A percentile compares a stretch with the other conserved stretches of the same genome.
phyloP scores from a whole-genome alignment of 2,888 invertebrate genomes.

The Steinernema scapterisci region DNA sequence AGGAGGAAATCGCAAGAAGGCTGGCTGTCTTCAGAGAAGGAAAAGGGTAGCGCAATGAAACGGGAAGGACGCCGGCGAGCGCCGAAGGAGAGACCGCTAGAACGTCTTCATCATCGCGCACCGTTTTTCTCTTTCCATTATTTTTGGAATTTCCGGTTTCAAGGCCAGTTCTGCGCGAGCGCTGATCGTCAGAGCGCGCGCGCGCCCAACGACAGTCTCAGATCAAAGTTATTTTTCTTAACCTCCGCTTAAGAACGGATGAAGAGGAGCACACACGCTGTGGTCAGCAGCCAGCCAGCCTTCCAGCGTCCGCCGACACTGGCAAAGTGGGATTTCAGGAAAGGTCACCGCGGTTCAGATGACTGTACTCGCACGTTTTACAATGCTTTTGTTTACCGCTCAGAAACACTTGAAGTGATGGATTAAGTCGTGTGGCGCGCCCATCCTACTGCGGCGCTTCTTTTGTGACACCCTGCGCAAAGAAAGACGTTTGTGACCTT shows the following conservation, averaged over 20 bases:
- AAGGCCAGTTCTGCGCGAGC: conserved; percentile 32
- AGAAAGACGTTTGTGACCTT: conserved; percentile 20
- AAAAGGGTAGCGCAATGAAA: too few species aligned
- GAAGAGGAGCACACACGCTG: too few species aligned
- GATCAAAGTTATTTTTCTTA: conserved; percentile 26
- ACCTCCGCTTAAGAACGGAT: neutral
- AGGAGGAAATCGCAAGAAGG: too few species aligned
- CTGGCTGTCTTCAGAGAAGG: too few species aligned
- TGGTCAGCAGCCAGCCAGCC: neutral
- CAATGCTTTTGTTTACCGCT: conserved; percentile 31
- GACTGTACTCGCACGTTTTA: conserved; percentile 20
- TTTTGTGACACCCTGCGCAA: conserved; percentile 19
- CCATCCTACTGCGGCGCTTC: conserved; percentile 1
- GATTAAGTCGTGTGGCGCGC: conserved; percentile 26
- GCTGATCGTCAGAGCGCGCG: neutral
- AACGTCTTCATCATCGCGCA: conserved; percentile 33
- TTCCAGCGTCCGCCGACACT: neutral
- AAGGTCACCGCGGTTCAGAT: conserved; percentile 28
- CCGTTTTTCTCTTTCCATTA: conserved; percentile 33
- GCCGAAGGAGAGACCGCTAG: conserved; percentile 30
- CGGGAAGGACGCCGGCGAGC: conserved; percentile 9
- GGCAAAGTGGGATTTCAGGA: neutral
- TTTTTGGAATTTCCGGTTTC: conserved; percentile 33
- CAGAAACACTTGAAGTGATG: conserved; percentile 30
- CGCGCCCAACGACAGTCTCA: conserved; percentile 16